phyloP scores from a whole-genome alignment of 2,113 vertebrate genomes.

The Chionodraco myersi region DNA sequence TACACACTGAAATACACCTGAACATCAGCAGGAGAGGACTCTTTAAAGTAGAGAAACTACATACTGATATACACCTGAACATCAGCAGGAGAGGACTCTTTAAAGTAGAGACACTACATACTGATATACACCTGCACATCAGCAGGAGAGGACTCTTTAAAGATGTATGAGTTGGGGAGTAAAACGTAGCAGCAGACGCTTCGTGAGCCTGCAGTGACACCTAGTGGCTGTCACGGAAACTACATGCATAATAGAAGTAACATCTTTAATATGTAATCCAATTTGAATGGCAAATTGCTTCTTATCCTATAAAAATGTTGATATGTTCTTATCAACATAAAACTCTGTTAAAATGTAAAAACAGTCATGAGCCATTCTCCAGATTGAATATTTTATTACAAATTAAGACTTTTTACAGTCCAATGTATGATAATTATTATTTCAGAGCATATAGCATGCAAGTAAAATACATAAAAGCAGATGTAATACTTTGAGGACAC shows the following conservation, averaged over 20 bases:
- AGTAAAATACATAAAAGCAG: background rate
- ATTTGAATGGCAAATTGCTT: background rate
- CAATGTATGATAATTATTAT: background rate
- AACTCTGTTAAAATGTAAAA: background rate
- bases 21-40: too few relatives aligned
- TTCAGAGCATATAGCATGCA: background rate
- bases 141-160: too few relatives aligned
- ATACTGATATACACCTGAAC: too few relatives aligned
- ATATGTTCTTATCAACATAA: background rate
- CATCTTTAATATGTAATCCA: background rate
- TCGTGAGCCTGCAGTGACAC: constrained; percentile 7
- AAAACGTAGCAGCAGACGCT: background rate
- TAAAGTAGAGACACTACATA: too few relatives aligned
- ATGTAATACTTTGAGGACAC: constrained; percentile 4
- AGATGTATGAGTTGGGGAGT: too few relatives aligned
- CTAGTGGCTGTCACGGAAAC: constrained; percentile 30
- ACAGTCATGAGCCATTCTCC: background rate
- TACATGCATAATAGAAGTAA: background rate
- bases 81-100: too few relatives aligned
- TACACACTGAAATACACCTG: too few relatives aligned
- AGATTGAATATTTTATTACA: background rate
- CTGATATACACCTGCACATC: too few relatives aligned
- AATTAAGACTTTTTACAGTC: background rate
- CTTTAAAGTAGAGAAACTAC: too few relatives aligned
- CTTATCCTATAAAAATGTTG: too few relatives aligned